These are phyloP conservation scores for Synergus japonicus DNA, from an alignment of 2,888 invertebrate species.

Conservation along the genomic window DNA sequence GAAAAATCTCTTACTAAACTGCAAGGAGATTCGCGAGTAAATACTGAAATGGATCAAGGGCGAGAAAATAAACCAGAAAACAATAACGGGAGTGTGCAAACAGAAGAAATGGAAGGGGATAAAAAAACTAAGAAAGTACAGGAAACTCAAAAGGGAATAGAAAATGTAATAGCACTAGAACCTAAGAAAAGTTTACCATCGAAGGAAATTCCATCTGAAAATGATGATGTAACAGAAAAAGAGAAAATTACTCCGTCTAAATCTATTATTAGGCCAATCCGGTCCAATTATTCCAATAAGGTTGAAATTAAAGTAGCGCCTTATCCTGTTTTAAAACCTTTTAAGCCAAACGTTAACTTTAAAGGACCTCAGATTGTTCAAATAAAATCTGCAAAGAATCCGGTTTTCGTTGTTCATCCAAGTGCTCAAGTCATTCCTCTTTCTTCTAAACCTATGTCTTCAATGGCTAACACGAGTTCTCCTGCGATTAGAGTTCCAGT, in stretches of 20 bases:
- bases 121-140: neutral
- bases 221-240: neutral
- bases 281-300: neutral
- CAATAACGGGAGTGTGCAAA: neutral
- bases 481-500: neutral
- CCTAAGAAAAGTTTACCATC: neutral
- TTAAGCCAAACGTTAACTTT: neutral
- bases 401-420: neutral
- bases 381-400: neutral
- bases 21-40: neutral
- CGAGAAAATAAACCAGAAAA: neutral
- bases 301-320: neutral
- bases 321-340: neutral
- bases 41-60: neutral
- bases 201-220: neutral
- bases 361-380: neutral
- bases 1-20: neutral
- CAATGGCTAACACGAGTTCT: neutral
- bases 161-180: neutral
- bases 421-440: neutral
- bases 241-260: neutral
- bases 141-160: neutral
- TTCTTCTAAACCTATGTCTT: neutral
- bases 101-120: neutral
- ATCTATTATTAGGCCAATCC: neutral